Base-by-base conservation (phyloP, 2,888 invertebrate genomes). In the Plutella xylostella region DNA sequence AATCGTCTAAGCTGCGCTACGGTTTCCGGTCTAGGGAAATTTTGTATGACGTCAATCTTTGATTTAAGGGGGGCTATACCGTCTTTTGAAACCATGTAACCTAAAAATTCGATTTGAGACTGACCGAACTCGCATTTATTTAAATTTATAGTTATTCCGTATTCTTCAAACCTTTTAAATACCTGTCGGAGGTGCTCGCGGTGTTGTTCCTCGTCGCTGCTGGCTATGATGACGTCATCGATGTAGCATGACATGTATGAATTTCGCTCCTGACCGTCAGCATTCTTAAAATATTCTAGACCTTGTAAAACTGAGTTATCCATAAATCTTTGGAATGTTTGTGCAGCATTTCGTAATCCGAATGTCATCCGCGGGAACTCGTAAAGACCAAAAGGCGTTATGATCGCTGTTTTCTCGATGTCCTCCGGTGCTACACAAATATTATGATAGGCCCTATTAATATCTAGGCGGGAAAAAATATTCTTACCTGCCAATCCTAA, bases 301-400 rank as follows among this genome's bases (percentile, higher is more conserved):
- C 49, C 53, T 7, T 44, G 38, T 1, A 57, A 28, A 2, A 56
- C 50, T 11, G 40, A 35, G 7, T 52, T 41, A 42, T 48, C 20
- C 3, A 48, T 37, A 25, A 35, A 42, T 1, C 45, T 15, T 31
- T 48, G 48, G 25, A 48, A 48, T 4, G 45, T 42, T 33, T 45
- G 47, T 3, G 20, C 45, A 2, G 47, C 44, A 22, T 45, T 45
- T n/a, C 33, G 5, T 6, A 48, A n/a, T 3, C 48, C 47, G 31
- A 37, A 37, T 14, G 25, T 18, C 47, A 47, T 47, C 20, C 11
- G 2, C 2, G 43, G 31, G 25, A 47, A 47, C 45, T 70, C 68
- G 43, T 59, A 71, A 4, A 69, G 47, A 3, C 66, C 68, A 45
- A 68, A 60, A 1, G 68, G 66, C 2, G 69, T 70, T 1, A 48